phyloP scores from a whole-genome alignment of 1,140 invertebrate genomes.

The Babylonia areolata region DNA sequence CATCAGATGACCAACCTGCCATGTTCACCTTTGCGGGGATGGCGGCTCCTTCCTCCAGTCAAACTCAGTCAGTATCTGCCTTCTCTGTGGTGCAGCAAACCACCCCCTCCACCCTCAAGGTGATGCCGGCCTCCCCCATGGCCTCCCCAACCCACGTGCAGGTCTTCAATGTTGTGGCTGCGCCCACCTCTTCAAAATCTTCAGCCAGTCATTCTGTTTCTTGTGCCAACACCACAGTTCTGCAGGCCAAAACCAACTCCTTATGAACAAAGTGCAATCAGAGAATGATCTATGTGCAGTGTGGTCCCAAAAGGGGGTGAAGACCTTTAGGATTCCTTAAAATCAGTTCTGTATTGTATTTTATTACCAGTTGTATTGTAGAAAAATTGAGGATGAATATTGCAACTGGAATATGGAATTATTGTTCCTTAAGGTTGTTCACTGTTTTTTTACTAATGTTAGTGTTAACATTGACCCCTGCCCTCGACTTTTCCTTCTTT shows the following conservation, averaged over 20 bases:
- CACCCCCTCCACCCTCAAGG: slow-evolving; percentile 15
- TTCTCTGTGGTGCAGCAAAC: slow-evolving; percentile 31
- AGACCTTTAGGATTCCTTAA: too few species aligned
- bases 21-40: slow-evolving; percentile 49
- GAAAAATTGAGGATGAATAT: too few species aligned
- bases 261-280: too few species aligned
- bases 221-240: slow-evolving; percentile 15
- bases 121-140: slow-evolving; percentile 19
- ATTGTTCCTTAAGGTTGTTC: too few species aligned
- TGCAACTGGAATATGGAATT: too few species aligned
- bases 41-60: background rate
- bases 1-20: slow-evolving; percentile 37
- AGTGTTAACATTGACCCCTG: too few species aligned
- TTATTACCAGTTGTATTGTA: too few species aligned
- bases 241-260: slow-evolving; percentile 24
- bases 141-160: slow-evolving; percentile 25
- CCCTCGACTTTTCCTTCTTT: too few species aligned
- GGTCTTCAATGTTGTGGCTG: slow-evolving; percentile 27
- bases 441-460: too few species aligned
- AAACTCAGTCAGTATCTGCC: slow-evolving; percentile 19
- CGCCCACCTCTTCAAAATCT: background rate
- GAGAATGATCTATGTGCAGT: too few species aligned
- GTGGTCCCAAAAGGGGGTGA: too few species aligned
- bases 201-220: background rate
- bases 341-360: too few species aligned